Conservation (phyloP, 2,888 invertebrate species). For the Slavum lentiscoides region DNA sequence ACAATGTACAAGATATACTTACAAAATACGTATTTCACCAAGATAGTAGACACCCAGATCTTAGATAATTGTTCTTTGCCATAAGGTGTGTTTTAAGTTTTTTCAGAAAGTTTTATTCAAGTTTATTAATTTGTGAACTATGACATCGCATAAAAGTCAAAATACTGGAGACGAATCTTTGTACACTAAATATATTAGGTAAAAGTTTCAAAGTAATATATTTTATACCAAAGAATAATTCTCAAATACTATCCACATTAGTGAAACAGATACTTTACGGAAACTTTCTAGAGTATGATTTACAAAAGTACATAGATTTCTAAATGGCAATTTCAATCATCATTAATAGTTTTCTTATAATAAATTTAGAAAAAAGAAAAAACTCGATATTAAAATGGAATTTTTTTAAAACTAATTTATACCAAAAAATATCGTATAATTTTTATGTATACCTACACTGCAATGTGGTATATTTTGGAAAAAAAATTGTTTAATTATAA, state of each 20-base stretch:
- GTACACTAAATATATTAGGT: not conserved
- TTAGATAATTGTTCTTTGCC: not conserved
- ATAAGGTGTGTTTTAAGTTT: not conserved
- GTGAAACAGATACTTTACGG: not conserved
- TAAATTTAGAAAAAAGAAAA: not conserved
- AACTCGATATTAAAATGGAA: not conserved
- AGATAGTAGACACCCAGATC: not conserved
- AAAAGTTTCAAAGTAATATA: slow-evolving; percentile 14
- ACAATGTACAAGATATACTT: not conserved
- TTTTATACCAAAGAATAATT: not conserved
- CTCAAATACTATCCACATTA: slow-evolving; percentile 24
- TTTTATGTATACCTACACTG: no score
- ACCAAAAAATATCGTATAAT: no score
- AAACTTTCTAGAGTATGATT: not conserved
- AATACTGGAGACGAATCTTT: not conserved
- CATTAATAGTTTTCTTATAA: not conserved
- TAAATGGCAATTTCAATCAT: not conserved
- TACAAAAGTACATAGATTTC: not conserved
- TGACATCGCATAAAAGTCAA: not conserved
- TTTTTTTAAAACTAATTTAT: not conserved
- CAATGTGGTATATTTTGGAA: no score
- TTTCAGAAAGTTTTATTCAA: not conserved
- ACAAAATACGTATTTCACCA: not conserved
- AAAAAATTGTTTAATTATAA: not conserved
- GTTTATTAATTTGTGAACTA: not conserved